Conservation (phyloP, 2,797 vertebrate genomes). For the Eulemur mongoz region DNA sequence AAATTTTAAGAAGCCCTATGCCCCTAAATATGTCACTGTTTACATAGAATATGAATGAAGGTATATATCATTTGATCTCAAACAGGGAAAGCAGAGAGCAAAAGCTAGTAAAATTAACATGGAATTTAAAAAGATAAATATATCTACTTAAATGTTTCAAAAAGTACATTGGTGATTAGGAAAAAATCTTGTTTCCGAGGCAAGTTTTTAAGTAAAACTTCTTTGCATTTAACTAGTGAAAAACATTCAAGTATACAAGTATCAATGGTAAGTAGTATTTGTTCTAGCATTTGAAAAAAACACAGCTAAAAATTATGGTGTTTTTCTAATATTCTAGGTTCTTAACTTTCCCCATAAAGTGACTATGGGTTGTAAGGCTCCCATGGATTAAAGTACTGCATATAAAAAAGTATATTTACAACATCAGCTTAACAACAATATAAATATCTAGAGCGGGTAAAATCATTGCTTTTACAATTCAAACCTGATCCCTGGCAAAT, state of each 20-base stretch:
- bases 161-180: not conserved
- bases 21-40: not conserved
- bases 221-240: not conserved
- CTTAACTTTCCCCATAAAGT: not conserved
- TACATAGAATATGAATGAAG: not conserved
- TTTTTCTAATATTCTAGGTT: not conserved
- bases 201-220: not conserved
- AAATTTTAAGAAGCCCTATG: not conserved
- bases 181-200: not conserved
- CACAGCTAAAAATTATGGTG: not conserved
- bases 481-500: not conserved
- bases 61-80: not conserved
- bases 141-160: conserved; percentile 3
- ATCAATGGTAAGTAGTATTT: not conserved
- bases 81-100: not conserved
- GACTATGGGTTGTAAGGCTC: not conserved
- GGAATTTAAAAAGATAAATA: not conserved
- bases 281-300: not conserved
- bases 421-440: not conserved
- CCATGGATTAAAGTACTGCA: not conserved
- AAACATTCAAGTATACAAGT: not conserved
- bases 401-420: not conserved
- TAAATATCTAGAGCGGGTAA: not conserved
- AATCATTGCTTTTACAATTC: not conserved
- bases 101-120: not conserved